phyloP scores from a whole-genome alignment of 1,140 invertebrate species.

The Scaptomyza montana region DNA sequence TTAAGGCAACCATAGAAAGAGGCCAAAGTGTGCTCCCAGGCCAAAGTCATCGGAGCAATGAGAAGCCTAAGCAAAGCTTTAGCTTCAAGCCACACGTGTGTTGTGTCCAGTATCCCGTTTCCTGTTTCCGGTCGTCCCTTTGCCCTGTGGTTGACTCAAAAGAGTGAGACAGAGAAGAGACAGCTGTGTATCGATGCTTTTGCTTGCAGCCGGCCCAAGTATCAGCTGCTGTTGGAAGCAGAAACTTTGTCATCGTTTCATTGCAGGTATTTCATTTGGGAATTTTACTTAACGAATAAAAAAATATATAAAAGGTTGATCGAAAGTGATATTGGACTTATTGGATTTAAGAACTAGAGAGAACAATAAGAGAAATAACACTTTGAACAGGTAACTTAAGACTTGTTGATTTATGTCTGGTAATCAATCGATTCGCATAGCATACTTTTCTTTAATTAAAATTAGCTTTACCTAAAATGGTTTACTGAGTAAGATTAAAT shows the following conservation, averaged over 20 bases:
- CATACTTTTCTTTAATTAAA: too few species aligned
- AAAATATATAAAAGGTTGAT: too few species aligned
- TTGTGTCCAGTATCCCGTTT: constrained; percentile 44
- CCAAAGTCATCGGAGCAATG: constrained; percentile 21
- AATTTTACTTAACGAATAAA: not conserved
- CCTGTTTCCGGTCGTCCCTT: constrained; percentile 37
- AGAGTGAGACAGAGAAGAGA: not conserved
- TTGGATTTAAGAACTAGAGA: too few species aligned
- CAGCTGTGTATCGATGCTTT: constrained; percentile 22
- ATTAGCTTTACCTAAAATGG: too few species aligned
- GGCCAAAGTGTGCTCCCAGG: constrained; percentile 41
- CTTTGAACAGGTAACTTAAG: too few species aligned
- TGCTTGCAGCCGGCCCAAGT: constrained; percentile 4
- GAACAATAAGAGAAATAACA: too few species aligned
- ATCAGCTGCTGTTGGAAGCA: not conserved
- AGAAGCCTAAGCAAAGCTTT: constrained; percentile 46
- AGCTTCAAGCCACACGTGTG: constrained; percentile 42
- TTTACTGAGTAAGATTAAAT: too few species aligned
- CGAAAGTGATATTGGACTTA: too few species aligned
- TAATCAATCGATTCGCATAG: too few species aligned
- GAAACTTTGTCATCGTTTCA: constrained; percentile 15
- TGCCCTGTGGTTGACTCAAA: constrained; percentile 13
- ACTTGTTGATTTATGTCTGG: too few species aligned
- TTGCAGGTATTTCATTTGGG: constrained; percentile 25
- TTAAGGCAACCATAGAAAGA: constrained; percentile 16